Evolutionary conservation across 53 echinoderm and acorn worm genomes (phyloP).

Genomic region (Paracentrotus lividus): DNA sequence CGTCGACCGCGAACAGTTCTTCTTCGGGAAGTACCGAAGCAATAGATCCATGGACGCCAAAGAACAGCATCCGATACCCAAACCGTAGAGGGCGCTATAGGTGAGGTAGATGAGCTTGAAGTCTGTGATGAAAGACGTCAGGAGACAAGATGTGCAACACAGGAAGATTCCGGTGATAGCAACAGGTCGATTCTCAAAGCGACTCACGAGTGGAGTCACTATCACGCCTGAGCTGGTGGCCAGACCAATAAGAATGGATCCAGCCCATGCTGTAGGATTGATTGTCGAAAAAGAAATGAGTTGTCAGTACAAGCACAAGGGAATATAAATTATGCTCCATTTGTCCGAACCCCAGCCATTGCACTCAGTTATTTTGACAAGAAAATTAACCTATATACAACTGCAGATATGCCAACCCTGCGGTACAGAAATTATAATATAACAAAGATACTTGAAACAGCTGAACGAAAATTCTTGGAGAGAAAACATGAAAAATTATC

Average conservation of each 20-base stretch:
- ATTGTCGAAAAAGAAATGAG: no score
- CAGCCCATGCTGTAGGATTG: constrained; percentile 85
- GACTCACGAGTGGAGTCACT: constrained; percentile 79
- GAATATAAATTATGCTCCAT: no score
- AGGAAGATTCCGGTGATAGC: constrained; percentile 80
- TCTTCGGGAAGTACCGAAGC: constrained; percentile 85
- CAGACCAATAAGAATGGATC: constrained; percentile 89
- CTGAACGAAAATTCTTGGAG: no score
- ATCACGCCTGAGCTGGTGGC: constrained; percentile 81
- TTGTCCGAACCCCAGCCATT: no score
- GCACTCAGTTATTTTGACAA: no score
- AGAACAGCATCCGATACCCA: constrained; percentile 82
- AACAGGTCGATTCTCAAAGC: constrained; percentile 82
- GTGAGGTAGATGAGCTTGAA: constrained; percentile 83
- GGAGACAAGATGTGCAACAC: constrained; percentile 76
- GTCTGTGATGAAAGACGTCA: constrained; percentile 83
- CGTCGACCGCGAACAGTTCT: constrained; percentile 89
- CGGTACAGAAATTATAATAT: no score
- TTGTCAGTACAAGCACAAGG: no score
- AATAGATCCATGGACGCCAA: constrained; percentile 90
- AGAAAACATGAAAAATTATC: no score
- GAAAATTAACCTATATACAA: no score
- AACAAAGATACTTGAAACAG: no score
- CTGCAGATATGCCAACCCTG: no score
- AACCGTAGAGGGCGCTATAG: constrained; percentile 86